phyloP scores from a whole-genome alignment of 2,797 vertebrate species.

The Sebastes glaucus region DNA sequence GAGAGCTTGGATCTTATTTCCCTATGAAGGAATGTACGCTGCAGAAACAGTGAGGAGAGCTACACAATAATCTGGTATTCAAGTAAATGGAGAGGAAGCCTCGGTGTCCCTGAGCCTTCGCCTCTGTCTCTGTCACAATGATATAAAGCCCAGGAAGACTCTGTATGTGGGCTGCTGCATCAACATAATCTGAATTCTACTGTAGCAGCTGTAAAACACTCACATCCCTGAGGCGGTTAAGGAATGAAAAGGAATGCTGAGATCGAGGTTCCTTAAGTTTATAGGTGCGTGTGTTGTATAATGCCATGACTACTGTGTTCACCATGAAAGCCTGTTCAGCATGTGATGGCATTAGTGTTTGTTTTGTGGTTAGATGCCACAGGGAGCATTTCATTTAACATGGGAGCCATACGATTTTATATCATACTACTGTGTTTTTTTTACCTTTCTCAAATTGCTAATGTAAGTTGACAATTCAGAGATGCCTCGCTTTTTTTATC shows the following conservation, averaged over 20 bases:
- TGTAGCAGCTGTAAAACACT: conserved; percentile 47
- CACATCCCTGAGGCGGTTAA: conserved; percentile 28
- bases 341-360: not conserved
- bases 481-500: not conserved
- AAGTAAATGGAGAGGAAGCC: conserved; percentile 44
- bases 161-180: conserved; percentile 68
- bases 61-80: conserved; percentile 48
- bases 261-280: not conserved
- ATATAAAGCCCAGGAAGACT: conserved; percentile 59
- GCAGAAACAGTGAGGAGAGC: conserved; percentile 11
- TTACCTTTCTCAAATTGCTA: not conserved
- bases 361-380: not conserved
- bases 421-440: not conserved
- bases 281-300: not conserved
- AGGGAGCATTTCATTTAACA: not conserved
- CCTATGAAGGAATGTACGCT: conserved; percentile 13
- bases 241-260: conserved; percentile 12
- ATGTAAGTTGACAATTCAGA: not conserved
- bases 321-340: conserved; percentile 5
- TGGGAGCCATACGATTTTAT: not conserved
- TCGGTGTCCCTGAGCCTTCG: conserved; percentile 55
- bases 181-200: conserved; percentile 66
- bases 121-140: conserved; percentile 62
- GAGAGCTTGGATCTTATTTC: not conserved
- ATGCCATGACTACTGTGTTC: not conserved